Evolutionary conservation across 1,140 invertebrate genomes (phyloP), one percentile per base, ranked within the genome.

Genomic region (Papilio polytes): DNA sequence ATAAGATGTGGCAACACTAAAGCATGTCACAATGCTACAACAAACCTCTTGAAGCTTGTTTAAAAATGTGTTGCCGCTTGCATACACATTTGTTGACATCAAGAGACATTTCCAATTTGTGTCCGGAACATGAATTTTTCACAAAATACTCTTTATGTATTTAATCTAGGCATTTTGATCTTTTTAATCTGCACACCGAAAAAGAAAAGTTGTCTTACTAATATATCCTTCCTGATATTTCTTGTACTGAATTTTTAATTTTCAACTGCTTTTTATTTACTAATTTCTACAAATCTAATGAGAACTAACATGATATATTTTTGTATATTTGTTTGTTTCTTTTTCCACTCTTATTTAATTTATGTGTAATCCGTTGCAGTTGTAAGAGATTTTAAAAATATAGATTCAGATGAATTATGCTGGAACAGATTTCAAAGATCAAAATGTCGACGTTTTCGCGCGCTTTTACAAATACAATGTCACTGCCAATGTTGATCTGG

Each of bases 401-500:
- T 4, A 53, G 51, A 18, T 56, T 56, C n/a, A 18, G 53, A 56
- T 56, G 7, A 56, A 56, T 56, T 56, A 41, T 41, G 36, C 6
- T n/a, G 53, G 3, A 70, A 22, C 77, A 44, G 56, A 66, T 66
- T 63, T 22, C 1, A 46, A 66, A 78, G 77, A 44, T 78, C 18
- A 78, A 48, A 78, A 78, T 78, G 77, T 26, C n/a, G 31, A 26
- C 31, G 22, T 36, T 31, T n/a, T 26, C n/a, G 36, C 44, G 36
- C 59, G 59, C 63, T 31, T 70, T 70, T 36, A 63, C 59, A 59
- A 20, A 56, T 44, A 59, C 36, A 41, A 44, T 78, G 56, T 78
- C 77, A 78, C 77, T 78, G 77, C 77, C 77, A 78, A 78, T 22
- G 56, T 31, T 66, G 77, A 78, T 78, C 53, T 66, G 77, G 56